Percentiles rank a stretch among this genome's conserved stretches.
Evolutionary conservation across 2,888 invertebrate genomes (phyloP).

Genomic region (Ophraella communa): DNA sequence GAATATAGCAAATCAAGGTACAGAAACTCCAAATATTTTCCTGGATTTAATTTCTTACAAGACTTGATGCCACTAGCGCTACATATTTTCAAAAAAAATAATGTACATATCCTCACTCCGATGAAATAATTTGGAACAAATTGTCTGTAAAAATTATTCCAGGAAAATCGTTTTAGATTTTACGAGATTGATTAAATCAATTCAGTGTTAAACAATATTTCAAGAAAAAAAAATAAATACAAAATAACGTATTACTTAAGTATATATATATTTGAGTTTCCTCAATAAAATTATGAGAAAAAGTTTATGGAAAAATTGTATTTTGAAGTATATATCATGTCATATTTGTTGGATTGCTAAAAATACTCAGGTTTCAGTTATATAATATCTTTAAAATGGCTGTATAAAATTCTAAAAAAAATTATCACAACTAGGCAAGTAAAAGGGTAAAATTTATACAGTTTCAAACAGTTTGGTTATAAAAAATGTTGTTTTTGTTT

Average conservation of each 20-base stretch:
- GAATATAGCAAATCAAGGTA: constrained; percentile 26
- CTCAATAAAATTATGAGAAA: constrained; percentile 41
- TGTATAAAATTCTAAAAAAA: too few relatives aligned
- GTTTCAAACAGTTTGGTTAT: too few relatives aligned
- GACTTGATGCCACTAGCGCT: not conserved
- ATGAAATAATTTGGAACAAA: too few relatives aligned
- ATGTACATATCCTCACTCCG: not conserved
- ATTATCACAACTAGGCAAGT: too few relatives aligned
- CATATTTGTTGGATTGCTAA: constrained; percentile 3
- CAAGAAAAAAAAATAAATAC: constrained; percentile 22
- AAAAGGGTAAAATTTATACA: too few relatives aligned
- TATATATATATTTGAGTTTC: constrained; percentile 53
- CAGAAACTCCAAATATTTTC: constrained; percentile 15
- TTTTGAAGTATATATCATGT: constrained; percentile 42
- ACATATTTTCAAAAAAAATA: not conserved
- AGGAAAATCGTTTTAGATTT: constrained; percentile 12
- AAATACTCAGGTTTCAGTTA: too few relatives aligned
- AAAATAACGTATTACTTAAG: constrained; percentile 51
- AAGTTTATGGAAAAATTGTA: constrained; percentile 42
- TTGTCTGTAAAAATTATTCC: not conserved
- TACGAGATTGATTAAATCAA: constrained; percentile 29
- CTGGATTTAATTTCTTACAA: not conserved
- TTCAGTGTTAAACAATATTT: constrained; percentile 49
- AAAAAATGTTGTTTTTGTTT: too few relatives aligned
- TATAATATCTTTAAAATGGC: too few relatives aligned